Percentiles rank a stretch among this genome's conserved stretches.
phyloP scores from a whole-genome alignment of 2,797 vertebrate species.

The Spinibarbus caldwelli region DNA sequence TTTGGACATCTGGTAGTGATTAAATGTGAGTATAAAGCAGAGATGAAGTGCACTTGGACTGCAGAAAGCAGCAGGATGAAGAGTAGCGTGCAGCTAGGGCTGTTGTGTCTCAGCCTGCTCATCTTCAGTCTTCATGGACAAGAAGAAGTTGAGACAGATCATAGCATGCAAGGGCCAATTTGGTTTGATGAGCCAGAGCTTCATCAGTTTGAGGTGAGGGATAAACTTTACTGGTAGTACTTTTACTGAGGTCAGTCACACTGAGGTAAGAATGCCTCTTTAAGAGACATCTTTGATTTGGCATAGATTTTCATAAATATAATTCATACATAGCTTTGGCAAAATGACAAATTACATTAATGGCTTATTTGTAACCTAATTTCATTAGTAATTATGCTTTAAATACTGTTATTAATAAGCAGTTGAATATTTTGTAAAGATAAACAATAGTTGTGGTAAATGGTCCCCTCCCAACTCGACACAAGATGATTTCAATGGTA shows the following conservation, averaged over 20 bases:
- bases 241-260: neutral
- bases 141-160: conserved; percentile 27
- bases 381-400: neutral
- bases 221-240: neutral
- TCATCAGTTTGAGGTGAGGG: conserved; percentile 8
- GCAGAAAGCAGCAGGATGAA: conserved; percentile 61
- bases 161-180: no score
- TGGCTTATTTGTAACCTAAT: neutral
- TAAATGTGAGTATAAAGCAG: conserved; percentile 56
- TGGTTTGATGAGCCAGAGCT: neutral
- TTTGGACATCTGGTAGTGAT: conserved; percentile 41
- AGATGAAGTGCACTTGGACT: neutral
- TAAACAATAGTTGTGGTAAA: neutral
- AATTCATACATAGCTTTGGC: neutral
- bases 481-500: conserved; percentile 17
- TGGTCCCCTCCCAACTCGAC: conserved; percentile 1
- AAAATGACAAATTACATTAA: neutral
- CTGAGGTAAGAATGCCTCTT: neutral
- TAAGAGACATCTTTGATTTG: neutral
- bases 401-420: neutral
- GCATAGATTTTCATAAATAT: neutral
- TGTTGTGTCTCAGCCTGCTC: conserved; percentile 60
- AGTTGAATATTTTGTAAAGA: neutral
- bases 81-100: conserved; percentile 48
- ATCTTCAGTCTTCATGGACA: conserved; percentile 24